These are phyloP conservation scores for Bursaphelenchus okinawaensis DNA, from an alignment of 2,888 invertebrate species.

Conservation along the genomic window DNA sequence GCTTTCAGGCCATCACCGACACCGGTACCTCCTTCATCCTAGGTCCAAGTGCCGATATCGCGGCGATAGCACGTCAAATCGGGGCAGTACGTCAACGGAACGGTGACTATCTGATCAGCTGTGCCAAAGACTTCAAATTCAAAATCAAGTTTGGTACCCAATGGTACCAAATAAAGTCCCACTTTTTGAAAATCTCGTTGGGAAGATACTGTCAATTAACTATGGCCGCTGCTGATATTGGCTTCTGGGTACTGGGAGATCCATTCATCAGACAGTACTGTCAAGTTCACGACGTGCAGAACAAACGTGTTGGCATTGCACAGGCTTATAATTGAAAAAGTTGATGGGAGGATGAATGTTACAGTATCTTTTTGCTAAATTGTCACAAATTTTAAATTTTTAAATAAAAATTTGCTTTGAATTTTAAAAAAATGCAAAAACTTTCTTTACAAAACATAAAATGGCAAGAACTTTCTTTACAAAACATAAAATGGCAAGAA, in stretches of 20 bases:
- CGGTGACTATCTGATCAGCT: not conserved
- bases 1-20: not conserved
- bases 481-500: too few relatives aligned
- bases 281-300: not conserved
- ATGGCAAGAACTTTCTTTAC: too few relatives aligned
- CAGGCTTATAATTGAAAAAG: not conserved
- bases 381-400: too few relatives aligned
- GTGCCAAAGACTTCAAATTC: not conserved
- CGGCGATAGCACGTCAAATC: not conserved
- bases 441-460: too few relatives aligned
- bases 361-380: too few relatives aligned
- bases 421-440: too few relatives aligned
- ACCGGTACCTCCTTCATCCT: slow-evolving; percentile 1
- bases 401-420: too few relatives aligned
- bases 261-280: not conserved
- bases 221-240: not conserved
- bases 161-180: not conserved
- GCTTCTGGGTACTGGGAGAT: not conserved
- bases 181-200: not conserved
- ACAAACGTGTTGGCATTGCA: not conserved
- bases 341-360: too few relatives aligned
- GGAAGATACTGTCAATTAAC: not conserved
- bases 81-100: not conserved
- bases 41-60: not conserved
- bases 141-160: not conserved